These are phyloP conservation scores for Seriola quinqueradiata DNA, from an alignment of 2,113 vertebrate species.

Conservation along the genomic window DNA sequence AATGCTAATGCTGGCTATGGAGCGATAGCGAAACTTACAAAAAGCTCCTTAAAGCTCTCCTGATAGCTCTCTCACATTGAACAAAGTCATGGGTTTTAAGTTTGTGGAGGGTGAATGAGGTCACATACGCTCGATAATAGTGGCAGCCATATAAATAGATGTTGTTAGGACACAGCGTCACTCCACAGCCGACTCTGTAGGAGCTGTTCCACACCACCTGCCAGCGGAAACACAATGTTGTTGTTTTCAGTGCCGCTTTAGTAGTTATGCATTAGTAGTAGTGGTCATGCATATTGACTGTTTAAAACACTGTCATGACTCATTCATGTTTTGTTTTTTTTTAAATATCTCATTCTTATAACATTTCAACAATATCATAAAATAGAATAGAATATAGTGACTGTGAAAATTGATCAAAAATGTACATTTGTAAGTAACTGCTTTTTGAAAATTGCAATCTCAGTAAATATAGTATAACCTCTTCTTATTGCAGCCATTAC, in stretches of 20 bases:
- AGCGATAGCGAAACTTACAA: no score
- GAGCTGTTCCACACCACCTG: slow-evolving; percentile 83
- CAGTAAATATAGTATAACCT: no score
- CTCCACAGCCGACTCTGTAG: slow-evolving; percentile 78
- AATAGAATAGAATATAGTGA: no score
- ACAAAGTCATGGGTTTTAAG: background rate
- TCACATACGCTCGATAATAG: slow-evolving; percentile 81
- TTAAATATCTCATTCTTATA: background rate
- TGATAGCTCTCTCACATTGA: background rate
- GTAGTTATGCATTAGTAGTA: no score
- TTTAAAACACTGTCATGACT: background rate
- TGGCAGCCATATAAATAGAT: slow-evolving; percentile 79
- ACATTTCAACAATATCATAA: background rate
- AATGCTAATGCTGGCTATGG: no score
- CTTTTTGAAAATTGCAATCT: no score
- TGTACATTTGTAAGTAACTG: no score
- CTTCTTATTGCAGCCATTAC: no score
- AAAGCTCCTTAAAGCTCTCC: background rate
- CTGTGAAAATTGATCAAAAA: no score
- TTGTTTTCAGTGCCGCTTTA: background rate
- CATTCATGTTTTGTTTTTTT: background rate
- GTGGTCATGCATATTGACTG: background rate
- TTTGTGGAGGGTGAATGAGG: background rate
- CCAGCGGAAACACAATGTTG: background rate
- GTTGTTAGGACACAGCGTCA: slow-evolving; percentile 50